Base-by-base conservation (phyloP, 2,797 vertebrate species). In the Meriones psammophilus region DNA sequence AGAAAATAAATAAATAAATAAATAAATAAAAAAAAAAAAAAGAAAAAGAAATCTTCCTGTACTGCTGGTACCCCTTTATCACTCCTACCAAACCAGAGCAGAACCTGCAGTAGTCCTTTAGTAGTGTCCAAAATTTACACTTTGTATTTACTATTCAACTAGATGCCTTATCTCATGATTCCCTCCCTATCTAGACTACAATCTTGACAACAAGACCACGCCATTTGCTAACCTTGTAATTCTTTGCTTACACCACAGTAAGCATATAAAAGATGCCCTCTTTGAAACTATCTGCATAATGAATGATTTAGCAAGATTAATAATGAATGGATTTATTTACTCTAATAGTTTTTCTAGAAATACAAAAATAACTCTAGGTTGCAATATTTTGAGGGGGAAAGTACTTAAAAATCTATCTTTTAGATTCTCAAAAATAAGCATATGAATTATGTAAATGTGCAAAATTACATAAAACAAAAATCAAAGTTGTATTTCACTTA, bases 331-430 rank as follows among this genome's bases (percentile, higher is more conserved):
- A 36, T 10, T 87, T 92, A 46, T 14, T 69, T 91, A 86, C 33
- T 88, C 28, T 68, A 95, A 93, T 3, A 92, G 81, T 64, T 90
- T 96, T 96, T 83, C 74, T 8, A 96, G 56, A 87, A 87, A 91
- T 79, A 92, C 24, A 78, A 97, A 80, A 42, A 22, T 83, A 96
- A 94, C 30, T 93, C 68, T 56, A 80, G 39, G 30, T 2, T 93
- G 42, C 10, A 89, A 12, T 68, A 74, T 94, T 91, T 80, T 60
- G 13, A 89, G 64, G 46, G 18, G 28, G 89, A 97, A 97, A 89
- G 36, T 1, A 1, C 77, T 80, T 0, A 5, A 86, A 94, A 94
- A 80, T 71, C 46, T 92, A n/a, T 94, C 46, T 91, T 76, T 93
- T 89, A 94, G 91, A 90, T 36, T 91, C 88, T 66, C 33, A 78